Evolutionary conservation across 2,797 vertebrate genomes (phyloP).

Genomic region (Rhinogobio ventralis): DNA sequence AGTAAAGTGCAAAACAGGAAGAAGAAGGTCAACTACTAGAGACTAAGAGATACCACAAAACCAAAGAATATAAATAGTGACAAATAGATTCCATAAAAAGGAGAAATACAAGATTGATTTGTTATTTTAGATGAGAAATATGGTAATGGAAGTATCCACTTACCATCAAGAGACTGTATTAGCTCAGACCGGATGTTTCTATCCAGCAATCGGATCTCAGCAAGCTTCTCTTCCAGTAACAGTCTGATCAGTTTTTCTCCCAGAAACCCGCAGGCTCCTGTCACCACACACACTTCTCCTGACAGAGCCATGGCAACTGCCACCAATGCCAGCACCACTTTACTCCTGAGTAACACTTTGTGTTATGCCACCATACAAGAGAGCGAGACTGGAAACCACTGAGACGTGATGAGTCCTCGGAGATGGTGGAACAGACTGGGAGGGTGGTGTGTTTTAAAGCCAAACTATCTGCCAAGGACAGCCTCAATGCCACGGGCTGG

Average conservation of each 20-base stretch:
- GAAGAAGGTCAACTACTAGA: not conserved
- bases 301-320: slow-evolving; percentile 74
- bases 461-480: slow-evolving; percentile 62
- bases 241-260: slow-evolving; percentile 83
- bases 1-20: slow-evolving; percentile 2
- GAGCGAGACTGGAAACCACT: slow-evolving; percentile 4
- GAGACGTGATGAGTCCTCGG: slow-evolving; percentile 38
- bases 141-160: slow-evolving; percentile 34
- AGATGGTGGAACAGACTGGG: slow-evolving; percentile 30
- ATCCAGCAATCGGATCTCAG: slow-evolving; percentile 88
- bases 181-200: slow-evolving; percentile 74
- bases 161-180: slow-evolving; percentile 75
- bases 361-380: slow-evolving; percentile 22
- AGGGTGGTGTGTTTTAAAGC: slow-evolving; percentile 54
- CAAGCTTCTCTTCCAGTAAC: slow-evolving; percentile 81
- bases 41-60: not conserved
- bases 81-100: not conserved
- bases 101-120: not conserved
- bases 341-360: not conserved
- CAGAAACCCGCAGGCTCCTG: slow-evolving; percentile 91
- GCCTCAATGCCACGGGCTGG: slow-evolving; percentile 33
- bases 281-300: slow-evolving; percentile 87
- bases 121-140: not conserved
- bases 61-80: not conserved
- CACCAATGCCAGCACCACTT: not conserved